phyloP scores from a whole-genome alignment of 2,888 invertebrate genomes.

The Caenorhabditis panamensis region DNA sequence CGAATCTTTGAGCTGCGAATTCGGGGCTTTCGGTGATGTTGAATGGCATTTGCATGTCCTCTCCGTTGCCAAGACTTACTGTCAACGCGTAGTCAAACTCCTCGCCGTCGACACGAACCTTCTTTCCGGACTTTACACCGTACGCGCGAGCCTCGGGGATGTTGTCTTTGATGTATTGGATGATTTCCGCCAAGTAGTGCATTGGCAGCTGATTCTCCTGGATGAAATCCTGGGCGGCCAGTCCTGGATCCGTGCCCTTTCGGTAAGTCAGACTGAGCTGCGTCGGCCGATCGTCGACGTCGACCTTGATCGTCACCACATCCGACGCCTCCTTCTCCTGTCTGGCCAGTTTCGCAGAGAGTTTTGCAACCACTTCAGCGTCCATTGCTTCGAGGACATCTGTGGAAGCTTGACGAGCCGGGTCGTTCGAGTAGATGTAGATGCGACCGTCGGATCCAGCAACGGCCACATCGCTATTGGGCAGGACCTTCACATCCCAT shows the following conservation, averaged over 20 bases:
- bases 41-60: conserved; percentile 89
- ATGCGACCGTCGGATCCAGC: conserved; percentile 91
- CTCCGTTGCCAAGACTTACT: conserved; percentile 94
- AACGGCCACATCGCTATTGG: conserved; percentile 92
- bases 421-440: conserved; percentile 89
- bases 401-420: conserved; percentile 86
- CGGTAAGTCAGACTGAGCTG: conserved; percentile 72
- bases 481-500: conserved; percentile 89
- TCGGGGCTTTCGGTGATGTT: conserved; percentile 94
- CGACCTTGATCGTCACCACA: conserved; percentile 75
- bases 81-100: conserved; percentile 94
- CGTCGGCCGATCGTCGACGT: conserved; percentile 74
- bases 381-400: conserved; percentile 86
- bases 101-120: conserved; percentile 57
- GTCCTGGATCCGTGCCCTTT: conserved; percentile 75
- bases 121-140: conserved; percentile 48
- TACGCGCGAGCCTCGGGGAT: conserved; percentile 70
- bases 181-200: conserved; percentile 74
- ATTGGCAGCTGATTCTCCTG: conserved; percentile 71
- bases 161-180: conserved; percentile 71
- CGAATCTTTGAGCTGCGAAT: conserved; percentile 92
- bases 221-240: conserved; percentile 76
- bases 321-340: conserved; percentile 41
- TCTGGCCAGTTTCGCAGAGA: conserved; percentile 51
- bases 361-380: conserved; percentile 86